Conservation (phyloP, 2,797 vertebrate genomes). For the Smutsia gigantea region DNA sequence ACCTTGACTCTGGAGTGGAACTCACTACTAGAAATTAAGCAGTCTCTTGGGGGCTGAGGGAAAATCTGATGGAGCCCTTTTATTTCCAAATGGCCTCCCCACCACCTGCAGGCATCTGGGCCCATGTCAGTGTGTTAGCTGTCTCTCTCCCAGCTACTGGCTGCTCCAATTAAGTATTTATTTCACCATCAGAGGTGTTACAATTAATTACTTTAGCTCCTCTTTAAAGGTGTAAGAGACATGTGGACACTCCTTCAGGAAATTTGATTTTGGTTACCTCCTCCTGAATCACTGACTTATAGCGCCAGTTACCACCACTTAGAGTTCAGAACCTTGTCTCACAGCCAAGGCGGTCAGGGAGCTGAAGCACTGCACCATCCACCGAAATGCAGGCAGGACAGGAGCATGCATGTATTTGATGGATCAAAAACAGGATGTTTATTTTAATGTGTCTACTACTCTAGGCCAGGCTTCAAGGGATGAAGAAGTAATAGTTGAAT, state of each 20-base stretch:
- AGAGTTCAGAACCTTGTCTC: slow-evolving; percentile 78
- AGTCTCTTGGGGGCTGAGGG: background rate
- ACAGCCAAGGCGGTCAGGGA: slow-evolving; percentile 76
- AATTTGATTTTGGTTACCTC: slow-evolving; percentile 80
- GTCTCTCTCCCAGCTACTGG: background rate
- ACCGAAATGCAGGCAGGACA: slow-evolving; percentile 58
- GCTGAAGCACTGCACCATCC: slow-evolving; percentile 77
- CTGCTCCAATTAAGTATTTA: slow-evolving; percentile 69
- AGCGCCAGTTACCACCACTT: slow-evolving; percentile 77
- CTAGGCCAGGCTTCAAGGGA: background rate
- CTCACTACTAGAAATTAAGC: background rate
- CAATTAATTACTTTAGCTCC: slow-evolving; percentile 80
- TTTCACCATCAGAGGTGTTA: slow-evolving; percentile 76
- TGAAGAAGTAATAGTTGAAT: background rate
- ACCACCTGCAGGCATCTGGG: background rate
- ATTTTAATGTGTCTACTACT: slow-evolving; percentile 65
- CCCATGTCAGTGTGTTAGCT: no score
- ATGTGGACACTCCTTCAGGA: slow-evolving; percentile 77
- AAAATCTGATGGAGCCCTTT: background rate
- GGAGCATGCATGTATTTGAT: slow-evolving; percentile 63
- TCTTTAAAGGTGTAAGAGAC: slow-evolving; percentile 81
- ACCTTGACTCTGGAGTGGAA: background rate
- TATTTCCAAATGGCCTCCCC: background rate
- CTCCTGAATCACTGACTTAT: slow-evolving; percentile 81
- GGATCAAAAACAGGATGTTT: slow-evolving; percentile 63